A percentile compares a stretch with the other conserved stretches of the same genome.
These are phyloP conservation scores for Ceratosolen fusciceps DNA, from an alignment of 1,140 invertebrate species.

Conservation along the genomic window DNA sequence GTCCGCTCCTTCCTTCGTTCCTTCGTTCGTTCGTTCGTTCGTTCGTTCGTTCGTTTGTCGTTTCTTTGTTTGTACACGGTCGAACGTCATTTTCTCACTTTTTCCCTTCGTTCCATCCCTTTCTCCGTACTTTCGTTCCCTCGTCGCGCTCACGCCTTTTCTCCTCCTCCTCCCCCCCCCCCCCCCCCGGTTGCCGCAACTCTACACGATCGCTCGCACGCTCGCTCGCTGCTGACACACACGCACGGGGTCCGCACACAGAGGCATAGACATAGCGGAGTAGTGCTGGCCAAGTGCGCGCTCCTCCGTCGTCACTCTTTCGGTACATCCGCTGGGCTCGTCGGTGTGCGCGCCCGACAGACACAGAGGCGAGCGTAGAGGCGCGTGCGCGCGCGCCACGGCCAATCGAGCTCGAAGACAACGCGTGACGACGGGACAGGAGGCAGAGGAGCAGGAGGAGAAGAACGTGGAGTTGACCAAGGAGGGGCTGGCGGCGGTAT, in stretches of 20 bases:
- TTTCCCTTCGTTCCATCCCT: no score
- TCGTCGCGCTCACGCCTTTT: no score
- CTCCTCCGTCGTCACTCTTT: background rate
- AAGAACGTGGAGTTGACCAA: no score
- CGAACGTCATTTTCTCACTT: no score
- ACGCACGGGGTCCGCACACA: no score
- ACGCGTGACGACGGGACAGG: no score
- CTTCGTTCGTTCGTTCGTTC: background rate
- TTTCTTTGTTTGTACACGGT: constrained; percentile 10
- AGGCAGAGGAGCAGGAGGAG: background rate
- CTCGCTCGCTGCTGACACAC: no score
- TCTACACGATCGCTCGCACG: background rate
- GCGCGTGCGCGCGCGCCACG: constrained; percentile 3
- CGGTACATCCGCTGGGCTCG: background rate
- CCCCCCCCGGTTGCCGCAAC: constrained; percentile 5
- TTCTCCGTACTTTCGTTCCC: constrained; percentile 6
- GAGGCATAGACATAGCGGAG: no score
- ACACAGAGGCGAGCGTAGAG: background rate
- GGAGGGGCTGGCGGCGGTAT: background rate
- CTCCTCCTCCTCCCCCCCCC: no score
- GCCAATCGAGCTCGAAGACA: background rate
- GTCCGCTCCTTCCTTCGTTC: background rate
- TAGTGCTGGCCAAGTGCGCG: background rate
- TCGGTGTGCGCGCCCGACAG: background rate
- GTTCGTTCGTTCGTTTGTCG: background rate